Base-by-base conservation (phyloP, 2,113 vertebrate genomes). In the Atractosteus spatula region DNA sequence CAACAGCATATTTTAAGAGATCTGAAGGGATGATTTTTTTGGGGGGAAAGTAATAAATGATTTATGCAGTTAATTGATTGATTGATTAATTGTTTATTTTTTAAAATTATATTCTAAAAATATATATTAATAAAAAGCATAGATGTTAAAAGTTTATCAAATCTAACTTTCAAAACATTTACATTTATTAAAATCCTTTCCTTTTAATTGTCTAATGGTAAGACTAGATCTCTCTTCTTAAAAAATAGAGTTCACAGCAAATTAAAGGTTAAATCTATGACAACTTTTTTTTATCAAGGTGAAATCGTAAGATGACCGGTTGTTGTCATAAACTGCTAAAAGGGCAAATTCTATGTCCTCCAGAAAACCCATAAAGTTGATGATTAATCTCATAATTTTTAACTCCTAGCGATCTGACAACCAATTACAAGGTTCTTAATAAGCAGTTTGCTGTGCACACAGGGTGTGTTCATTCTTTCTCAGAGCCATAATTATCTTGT, bases 401-500 rank as follows among this genome's bases (percentile, higher is more conserved):
- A 85, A 87, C 81, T 83, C 84, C 76, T 61, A 29, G 83, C 80
- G 70, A 75, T 83, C 78, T 78, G 84, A 89, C 82, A 92, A 81
- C 80, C 84, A 86, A 84, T 91, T 91, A 92, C 76, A 82, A 81
- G 71, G 70, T 73, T 87, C 83, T 83, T 89, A 90, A 92, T 93
- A 85, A 89, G 79, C 82, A 44, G 8, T 91, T 92, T 74, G 77
- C 75, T 86, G 73, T 73, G 69, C 77, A 79, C 75, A 45, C 80
- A 81, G 51, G 67, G 79, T 77, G 82, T 78, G 82, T 86, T 90
- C 85, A 82, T 78, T 57, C 70, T 75, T 85, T 81, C 74, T 83
- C 81, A 85, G 82, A 85, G 78, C 80, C 71, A 17, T 91, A 89
- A 93, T 94, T 91, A 93, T 84, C 88, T 84, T 74, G 77, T 91